A percentile compares a stretch with the other conserved stretches of the same genome.
Evolutionary conservation across 2,888 invertebrate species (phyloP).

Genomic region (Argyra leucocephala): DNA sequence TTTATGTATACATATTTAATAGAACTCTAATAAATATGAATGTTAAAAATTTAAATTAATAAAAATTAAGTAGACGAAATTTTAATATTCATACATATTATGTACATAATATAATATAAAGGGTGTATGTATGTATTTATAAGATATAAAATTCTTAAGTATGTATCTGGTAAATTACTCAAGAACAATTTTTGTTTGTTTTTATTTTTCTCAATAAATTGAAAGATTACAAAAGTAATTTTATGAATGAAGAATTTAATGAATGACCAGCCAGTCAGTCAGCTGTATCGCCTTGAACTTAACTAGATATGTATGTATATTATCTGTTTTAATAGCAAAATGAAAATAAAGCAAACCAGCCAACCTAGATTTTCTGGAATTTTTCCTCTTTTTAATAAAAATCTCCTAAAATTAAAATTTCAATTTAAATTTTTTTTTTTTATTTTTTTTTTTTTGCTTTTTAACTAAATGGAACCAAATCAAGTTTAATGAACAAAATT

Average conservation of each 20-base stretch:
- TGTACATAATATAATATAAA: no score
- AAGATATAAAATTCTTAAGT: no score
- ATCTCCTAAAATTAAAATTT: neutral
- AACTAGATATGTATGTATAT: neutral
- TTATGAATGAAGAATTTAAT: neutral
- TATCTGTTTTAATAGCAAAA: no score
- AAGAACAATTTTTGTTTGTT: no score
- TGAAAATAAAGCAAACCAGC: neutral
- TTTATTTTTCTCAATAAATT: no score
- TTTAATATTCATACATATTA: no score
- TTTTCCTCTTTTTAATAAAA: neutral
- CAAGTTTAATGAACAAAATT: neutral
- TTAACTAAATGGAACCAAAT: neutral
- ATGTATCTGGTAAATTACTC: no score
- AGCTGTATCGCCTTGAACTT: neutral
- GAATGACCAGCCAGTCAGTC: constrained; percentile 6
- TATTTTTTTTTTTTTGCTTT: neutral
- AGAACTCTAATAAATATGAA: no score
- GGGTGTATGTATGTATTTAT: no score
- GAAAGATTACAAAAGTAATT: neutral
- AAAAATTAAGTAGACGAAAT: no score
- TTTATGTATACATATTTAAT: no score
- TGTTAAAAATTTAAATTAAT: no score
- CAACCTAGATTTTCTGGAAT: constrained; percentile 6
- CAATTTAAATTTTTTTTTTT: neutral